A percentile compares a stretch with the other conserved stretches of the same genome.
phyloP scores from a whole-genome alignment of 2,113 vertebrate genomes.

The Chrysemys picta region DNA sequence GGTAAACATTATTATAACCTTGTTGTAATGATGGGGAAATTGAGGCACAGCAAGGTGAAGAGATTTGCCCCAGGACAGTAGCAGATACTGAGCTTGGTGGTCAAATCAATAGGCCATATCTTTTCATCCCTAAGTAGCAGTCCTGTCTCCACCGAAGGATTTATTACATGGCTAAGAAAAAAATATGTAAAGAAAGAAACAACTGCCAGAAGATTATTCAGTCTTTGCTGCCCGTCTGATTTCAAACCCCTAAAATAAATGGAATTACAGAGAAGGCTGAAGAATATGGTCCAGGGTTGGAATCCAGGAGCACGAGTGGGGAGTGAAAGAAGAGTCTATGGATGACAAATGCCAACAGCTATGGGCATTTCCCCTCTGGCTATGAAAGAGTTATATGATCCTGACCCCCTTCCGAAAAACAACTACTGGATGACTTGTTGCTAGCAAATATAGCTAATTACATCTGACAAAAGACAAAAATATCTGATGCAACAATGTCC shows the following conservation, averaged over 20 bases:
- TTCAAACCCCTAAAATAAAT: not conserved
- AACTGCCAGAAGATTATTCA: not conserved
- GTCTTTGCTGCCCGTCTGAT: not conserved
- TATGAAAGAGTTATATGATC: not conserved
- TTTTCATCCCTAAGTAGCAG: not conserved
- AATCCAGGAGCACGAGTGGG: not conserved
- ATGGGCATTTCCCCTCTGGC: not conserved
- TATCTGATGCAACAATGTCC: not conserved
- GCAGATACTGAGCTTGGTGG: not conserved
- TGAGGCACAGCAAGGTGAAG: not conserved
- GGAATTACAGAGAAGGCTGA: not conserved
- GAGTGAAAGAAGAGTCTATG: conserved; percentile 9
- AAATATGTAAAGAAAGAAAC: not conserved
- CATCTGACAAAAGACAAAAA: conserved; percentile 1
- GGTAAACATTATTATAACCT: not conserved
- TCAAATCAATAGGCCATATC: not conserved
- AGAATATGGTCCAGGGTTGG: not conserved
- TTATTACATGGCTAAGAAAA: not conserved
- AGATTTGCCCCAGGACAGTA: not conserved
- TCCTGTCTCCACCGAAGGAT: not conserved
- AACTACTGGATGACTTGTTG: conserved; percentile 15
- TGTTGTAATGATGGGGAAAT: rapidly evolving
- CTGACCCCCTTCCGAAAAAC: conserved; percentile 11
- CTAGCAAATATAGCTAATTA: conserved; percentile 15
- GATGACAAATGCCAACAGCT: not conserved